Base-by-base conservation (phyloP, 2,113 vertebrate genomes). In the Heterotis niloticus region DNA sequence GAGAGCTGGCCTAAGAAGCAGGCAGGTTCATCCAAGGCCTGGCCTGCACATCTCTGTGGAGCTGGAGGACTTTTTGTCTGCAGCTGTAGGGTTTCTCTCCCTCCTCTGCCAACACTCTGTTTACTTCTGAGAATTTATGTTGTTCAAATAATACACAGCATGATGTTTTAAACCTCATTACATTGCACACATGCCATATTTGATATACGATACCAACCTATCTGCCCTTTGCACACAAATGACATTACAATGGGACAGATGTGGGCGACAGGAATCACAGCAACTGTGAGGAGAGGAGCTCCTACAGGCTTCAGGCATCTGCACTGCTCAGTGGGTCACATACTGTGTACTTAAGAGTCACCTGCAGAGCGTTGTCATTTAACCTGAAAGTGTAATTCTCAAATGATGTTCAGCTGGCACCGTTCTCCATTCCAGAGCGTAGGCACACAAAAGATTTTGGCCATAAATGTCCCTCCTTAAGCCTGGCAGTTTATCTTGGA, bases 91-190 rank as follows among this genome's bases (percentile, higher is more conserved):
- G 85, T 86, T 66, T 20, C 72, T 23, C 4, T 52, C 0, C 24
- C 24, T 79, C 87, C 77, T 56, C 79, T 86, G 80, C 76, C 84
- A 87, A 86, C 88, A 89, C 88, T 91, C 90, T 86, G 87, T 84
- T 83, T 87, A 85, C 85, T 82, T 84, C 86, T 86, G 85, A 89
- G 89, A 89, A 85, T 87, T 87, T 87, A 90, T 86, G 87, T 87
- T 89, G 86, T 86, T 89, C 86, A 87, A 83, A 85, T 83, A 88
- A 88, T 88, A 77, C 85, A 86, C 84, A 85, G 20, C 24, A 68
- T 28, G 13, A 71, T 26, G 77, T 29, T 78, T 17, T 29, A 56
- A 77, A 57, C 51, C 64, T 51, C 59, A 44, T 28, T 24, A 12
- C 23, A 65, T 16, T 14, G 44, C 11, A 56, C 64, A 77, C 51